Base-by-base conservation (phyloP, 2,797 vertebrate species). In the Alosa sapidissima region DNA sequence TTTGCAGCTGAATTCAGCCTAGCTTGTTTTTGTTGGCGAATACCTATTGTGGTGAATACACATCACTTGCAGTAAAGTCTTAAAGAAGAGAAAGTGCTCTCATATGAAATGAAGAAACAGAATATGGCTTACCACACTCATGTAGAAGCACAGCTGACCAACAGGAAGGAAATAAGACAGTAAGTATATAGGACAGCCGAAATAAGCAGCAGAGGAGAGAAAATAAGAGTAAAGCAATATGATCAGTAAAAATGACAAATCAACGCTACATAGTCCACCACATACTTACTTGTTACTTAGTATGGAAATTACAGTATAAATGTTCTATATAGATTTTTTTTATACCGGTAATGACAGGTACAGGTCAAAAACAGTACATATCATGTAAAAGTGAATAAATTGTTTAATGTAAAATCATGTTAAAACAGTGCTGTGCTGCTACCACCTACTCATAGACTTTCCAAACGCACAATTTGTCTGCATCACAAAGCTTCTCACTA, bases 81-180 rank as follows among this genome's bases (percentile, higher is more conserved):
- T 41, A 41, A 41, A 41, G 28, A 82, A 36, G 28, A 41, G 47
- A 5, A 47, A 9, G 81, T 6, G 55, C 13, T 51, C 5, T 68
- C 58, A 84, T n/a, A 58, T 45, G 24, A 9, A 62, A 36, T 21
- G 14, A 55, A 86, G 54, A 85, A 86, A 19, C 45, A 7, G 68
- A 45, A 45, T 5, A 11, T 41, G 36, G 82, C 94, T 96, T 93
- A 96, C 95, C 95, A 28, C 85, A 89, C 92, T 96, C 95, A 87
- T 94, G 93, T 88, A 96, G 95, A 91, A 96, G 90, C 86, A 95
- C 45, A 85, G 95, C 95, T 95, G 91, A 91, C 85, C 87, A 86
- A 81, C 86, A 87, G 47, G 86, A 45, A 82, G 49, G 83, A 65
- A 88, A 82, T 5, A 84, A 24, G 52, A 86, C 83, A 86, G 81